Conservation (phyloP, 2,113 vertebrate genomes). For the Mesoclemmys tuberculata region DNA sequence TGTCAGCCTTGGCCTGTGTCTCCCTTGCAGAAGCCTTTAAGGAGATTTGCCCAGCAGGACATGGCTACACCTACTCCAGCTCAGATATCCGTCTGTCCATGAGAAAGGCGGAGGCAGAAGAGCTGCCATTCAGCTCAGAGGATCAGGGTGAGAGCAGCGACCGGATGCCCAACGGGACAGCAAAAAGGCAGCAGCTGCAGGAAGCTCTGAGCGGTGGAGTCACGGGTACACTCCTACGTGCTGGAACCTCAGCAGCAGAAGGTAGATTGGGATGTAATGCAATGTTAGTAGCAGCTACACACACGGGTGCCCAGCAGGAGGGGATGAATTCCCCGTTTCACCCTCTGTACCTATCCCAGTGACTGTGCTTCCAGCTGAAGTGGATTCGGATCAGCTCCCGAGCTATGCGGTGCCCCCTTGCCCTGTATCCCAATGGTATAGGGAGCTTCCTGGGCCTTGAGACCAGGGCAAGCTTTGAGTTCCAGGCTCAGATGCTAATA, state of each 20-base stretch:
- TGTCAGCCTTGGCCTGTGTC: not conserved
- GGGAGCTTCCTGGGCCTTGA: not conserved
- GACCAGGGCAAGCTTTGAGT: not conserved
- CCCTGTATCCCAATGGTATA: not conserved
- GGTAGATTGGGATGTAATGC: conserved; percentile 54
- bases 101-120: conserved; percentile 87
- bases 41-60: conserved; percentile 96
- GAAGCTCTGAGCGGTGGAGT: conserved; percentile 37
- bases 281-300: not conserved
- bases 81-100: conserved; percentile 85
- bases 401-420: not conserved
- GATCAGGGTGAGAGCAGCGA: conserved; percentile 62
- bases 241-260: conserved; percentile 33
- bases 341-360: not conserved
- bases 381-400: not conserved
- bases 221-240: conserved; percentile 36
- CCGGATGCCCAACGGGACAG: not conserved
- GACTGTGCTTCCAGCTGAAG: not conserved
- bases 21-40: conserved; percentile 86
- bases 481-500: conserved; percentile 20
- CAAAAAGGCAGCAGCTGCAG: conserved; percentile 65
- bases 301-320: not conserved
- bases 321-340: not conserved
- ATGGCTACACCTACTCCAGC: conserved; percentile 94
- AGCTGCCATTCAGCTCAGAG: conserved; percentile 77